Conservation (phyloP, 1,140 invertebrate genomes). For the Drosophila arawakana region DNA sequence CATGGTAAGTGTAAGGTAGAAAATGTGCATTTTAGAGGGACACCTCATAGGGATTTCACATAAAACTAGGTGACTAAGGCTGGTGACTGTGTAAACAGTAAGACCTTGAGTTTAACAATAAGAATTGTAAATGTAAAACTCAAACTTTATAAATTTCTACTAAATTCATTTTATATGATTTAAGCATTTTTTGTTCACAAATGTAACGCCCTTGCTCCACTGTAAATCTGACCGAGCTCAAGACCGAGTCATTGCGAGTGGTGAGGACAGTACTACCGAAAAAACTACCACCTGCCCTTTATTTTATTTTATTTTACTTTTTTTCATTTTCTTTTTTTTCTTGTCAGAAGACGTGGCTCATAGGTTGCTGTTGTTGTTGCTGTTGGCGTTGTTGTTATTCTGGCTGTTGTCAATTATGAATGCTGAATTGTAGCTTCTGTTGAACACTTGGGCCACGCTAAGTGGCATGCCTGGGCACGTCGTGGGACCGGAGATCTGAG, state of each 20-base stretch:
- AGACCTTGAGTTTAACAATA: background rate
- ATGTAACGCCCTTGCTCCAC: constrained; percentile 36
- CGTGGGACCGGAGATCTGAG: constrained; percentile 61
- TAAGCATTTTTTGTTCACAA: background rate
- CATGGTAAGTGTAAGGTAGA: constrained; percentile 12
- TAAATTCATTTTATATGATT: background rate
- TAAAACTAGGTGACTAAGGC: background rate
- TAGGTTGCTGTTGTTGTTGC: constrained; percentile 38
- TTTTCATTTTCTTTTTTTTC: constrained; percentile 53
- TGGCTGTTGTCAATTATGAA: constrained; percentile 77
- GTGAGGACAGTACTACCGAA: constrained; percentile 57
- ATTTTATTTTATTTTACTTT: constrained; percentile 47
- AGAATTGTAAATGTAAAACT: background rate
- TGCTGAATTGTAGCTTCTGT: constrained; percentile 82
- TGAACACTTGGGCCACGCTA: constrained; percentile 78
- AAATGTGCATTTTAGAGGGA: background rate
- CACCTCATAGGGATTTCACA: constrained; percentile 10
- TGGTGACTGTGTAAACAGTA: background rate
- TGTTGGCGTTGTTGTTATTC: constrained; percentile 21
- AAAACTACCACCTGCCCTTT: constrained; percentile 80
- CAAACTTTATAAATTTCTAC: background rate
- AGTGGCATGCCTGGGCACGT: constrained; percentile 78
- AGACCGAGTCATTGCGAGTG: constrained; percentile 68
- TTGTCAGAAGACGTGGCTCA: constrained; percentile 52
- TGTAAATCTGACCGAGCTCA: constrained; percentile 72